phyloP scores from a whole-genome alignment of 1,140 invertebrate genomes.

The Drosophila kohkoa region DNA sequence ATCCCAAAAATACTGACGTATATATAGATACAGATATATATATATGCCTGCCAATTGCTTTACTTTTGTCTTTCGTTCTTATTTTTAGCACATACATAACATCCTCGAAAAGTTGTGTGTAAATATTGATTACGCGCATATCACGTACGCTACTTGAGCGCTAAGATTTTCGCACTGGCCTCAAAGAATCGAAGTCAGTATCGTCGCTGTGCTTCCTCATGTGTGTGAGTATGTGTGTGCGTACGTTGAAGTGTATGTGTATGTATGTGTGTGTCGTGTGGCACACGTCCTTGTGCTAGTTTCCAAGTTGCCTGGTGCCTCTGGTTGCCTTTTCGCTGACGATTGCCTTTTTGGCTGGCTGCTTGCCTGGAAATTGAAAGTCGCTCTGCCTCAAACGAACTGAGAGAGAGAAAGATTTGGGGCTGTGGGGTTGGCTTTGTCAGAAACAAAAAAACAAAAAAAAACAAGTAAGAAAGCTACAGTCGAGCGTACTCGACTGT shows the following conservation, averaged over 20 bases:
- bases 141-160: slow-evolving; percentile 74
- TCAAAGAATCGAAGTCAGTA: slow-evolving; percentile 36
- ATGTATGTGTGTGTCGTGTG: slow-evolving; percentile 29
- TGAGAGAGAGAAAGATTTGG: neutral
- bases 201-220: neutral
- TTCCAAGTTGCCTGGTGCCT: slow-evolving; percentile 68
- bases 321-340: slow-evolving; percentile 71
- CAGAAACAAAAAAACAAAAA: too few species aligned
- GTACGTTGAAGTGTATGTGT: slow-evolving; percentile 3
- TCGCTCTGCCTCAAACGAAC: slow-evolving; percentile 35
- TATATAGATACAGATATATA: slow-evolving; percentile 2
- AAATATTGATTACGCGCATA: slow-evolving; percentile 74
- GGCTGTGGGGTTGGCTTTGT: neutral
- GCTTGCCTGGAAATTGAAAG: slow-evolving; percentile 73
- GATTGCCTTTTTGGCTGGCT: slow-evolving; percentile 73
- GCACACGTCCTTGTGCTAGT: slow-evolving; percentile 79
- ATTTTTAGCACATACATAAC: slow-evolving; percentile 40
- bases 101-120: slow-evolving; percentile 57
- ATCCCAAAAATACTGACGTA: neutral
- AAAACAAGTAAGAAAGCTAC: slow-evolving; percentile 13
- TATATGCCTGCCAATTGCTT: slow-evolving; percentile 30
- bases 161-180: slow-evolving; percentile 61
- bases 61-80: slow-evolving; percentile 40
- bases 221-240: slow-evolving; percentile 19
- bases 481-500: too few species aligned